phyloP scores from a whole-genome alignment of 1,140 invertebrate genomes.

The Grapholita molesta region DNA sequence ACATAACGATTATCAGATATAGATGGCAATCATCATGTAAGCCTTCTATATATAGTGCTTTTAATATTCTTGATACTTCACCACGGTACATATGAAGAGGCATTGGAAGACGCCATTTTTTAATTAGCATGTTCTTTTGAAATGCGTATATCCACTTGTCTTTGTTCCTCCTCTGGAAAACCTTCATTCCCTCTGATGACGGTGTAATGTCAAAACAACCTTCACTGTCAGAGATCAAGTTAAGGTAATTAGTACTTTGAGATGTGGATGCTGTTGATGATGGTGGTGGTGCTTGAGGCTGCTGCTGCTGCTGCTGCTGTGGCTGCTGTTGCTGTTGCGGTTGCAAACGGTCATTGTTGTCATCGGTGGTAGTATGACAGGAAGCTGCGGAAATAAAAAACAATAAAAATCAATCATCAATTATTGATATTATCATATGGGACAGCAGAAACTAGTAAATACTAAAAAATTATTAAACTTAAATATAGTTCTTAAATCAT shows the following conservation, averaged over 20 bases:
- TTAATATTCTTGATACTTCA: neutral
- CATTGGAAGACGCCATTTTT: neutral
- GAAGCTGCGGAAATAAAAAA: too few species aligned
- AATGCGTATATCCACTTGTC: neutral
- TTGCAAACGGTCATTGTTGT: neutral
- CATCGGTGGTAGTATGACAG: too few species aligned
- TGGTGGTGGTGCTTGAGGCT: neutral
- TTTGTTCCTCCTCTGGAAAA: neutral
- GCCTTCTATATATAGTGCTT: neutral
- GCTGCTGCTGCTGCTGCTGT: neutral
- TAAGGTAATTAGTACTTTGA: neutral
- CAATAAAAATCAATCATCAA: too few species aligned
- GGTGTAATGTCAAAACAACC: neutral
- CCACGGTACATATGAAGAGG: neutral
- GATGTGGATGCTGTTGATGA: too few species aligned
- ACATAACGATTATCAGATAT: neutral
- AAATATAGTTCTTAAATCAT: too few species aligned
- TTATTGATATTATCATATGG: too few species aligned
- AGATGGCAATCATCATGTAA: neutral
- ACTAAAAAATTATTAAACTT: too few species aligned
- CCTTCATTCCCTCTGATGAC: neutral
- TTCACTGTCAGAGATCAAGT: neutral
- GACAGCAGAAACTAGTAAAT: too few species aligned
- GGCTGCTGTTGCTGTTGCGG: neutral
- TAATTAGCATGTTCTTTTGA: neutral